Evolutionary conservation across 2,888 invertebrate genomes (phyloP).

Genomic region (Eupsilia transversa): DNA sequence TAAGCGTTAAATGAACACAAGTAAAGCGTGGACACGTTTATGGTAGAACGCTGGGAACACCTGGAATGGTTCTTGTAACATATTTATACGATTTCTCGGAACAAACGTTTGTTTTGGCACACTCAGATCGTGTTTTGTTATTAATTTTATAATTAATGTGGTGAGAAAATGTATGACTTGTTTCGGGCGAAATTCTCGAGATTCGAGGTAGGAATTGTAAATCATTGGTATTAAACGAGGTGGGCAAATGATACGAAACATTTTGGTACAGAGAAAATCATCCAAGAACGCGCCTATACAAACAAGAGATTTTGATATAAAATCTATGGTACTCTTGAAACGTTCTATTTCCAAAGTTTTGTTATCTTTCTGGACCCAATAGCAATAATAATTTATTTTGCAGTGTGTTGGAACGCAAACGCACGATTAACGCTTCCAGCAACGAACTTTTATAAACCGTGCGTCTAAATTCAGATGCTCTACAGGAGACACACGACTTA

Average conservation of each 20-base stretch:
- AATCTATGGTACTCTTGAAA: too few species aligned
- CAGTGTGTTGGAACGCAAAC: too few species aligned
- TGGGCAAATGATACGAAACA: slow-evolving; percentile 36
- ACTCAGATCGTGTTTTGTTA: slow-evolving; percentile 58
- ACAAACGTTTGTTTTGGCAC: slow-evolving; percentile 67
- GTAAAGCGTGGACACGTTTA: slow-evolving; percentile 83
- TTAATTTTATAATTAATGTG: slow-evolving; percentile 67
- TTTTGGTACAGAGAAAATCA: slow-evolving; percentile 17
- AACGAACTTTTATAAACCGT: too few species aligned
- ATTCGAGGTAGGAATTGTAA: slow-evolving; percentile 51
- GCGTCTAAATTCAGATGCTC: too few species aligned
- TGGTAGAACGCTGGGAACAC: slow-evolving; percentile 80
- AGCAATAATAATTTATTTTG: too few species aligned
- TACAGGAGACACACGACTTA: too few species aligned
- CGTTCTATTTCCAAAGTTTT: too few species aligned
- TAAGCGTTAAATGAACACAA: slow-evolving; percentile 82
- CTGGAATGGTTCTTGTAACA: slow-evolving; percentile 77
- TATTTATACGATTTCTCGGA: slow-evolving; percentile 78
- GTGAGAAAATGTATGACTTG: slow-evolving; percentile 60
- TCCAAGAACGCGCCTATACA: neutral
- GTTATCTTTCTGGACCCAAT: too few species aligned
- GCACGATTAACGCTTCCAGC: too few species aligned
- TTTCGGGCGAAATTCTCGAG: slow-evolving; percentile 27
- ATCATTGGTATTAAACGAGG: slow-evolving; percentile 40
- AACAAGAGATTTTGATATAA: neutral